phyloP scores from a whole-genome alignment of 2,888 invertebrate species.

The Meganola albula region DNA sequence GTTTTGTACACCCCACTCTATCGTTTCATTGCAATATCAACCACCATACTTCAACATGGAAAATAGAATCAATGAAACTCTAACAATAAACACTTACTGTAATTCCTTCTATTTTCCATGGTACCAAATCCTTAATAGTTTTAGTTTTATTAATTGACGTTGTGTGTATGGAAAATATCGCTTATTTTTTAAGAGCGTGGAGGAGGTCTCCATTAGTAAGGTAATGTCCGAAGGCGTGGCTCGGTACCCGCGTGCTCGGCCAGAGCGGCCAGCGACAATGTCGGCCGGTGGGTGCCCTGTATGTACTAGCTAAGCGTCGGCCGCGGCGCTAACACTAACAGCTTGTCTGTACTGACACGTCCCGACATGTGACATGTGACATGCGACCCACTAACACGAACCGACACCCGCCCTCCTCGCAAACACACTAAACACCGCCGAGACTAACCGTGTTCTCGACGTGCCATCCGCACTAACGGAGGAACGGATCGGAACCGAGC shows the following conservation, averaged over 20 bases:
- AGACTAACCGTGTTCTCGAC: constrained; percentile 56
- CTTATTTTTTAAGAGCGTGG: constrained; percentile 44
- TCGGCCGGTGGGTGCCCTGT: constrained; percentile 38
- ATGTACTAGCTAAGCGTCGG: constrained; percentile 23
- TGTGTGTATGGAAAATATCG: constrained; percentile 35
- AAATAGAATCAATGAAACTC: no score
- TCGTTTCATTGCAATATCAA: no score
- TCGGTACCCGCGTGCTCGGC: constrained; percentile 23
- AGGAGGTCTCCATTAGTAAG: constrained; percentile 34
- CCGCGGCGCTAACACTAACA: no score
- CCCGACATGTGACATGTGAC: no score
- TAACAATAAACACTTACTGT: no score
- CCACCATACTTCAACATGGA: constrained; percentile 51
- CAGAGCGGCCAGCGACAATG: constrained; percentile 24
- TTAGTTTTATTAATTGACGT: constrained; percentile 19
- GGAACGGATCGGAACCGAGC: constrained; percentile 59
- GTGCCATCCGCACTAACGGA: constrained; percentile 66
- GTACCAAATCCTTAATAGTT: constrained; percentile 10
- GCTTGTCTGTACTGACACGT: constrained; percentile 48
- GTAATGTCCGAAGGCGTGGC: constrained; percentile 31
- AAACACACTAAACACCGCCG: constrained; percentile 41
- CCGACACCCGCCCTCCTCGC: constrained; percentile 26
- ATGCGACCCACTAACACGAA: constrained; percentile 48
- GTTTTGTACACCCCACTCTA: constrained; percentile 22
- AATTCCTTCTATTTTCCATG: constrained; percentile 68